Evolutionary conservation across 2,888 invertebrate genomes (phyloP), one percentile per base, ranked within the genome.

Genomic region (Ceramica pisi): DNA sequence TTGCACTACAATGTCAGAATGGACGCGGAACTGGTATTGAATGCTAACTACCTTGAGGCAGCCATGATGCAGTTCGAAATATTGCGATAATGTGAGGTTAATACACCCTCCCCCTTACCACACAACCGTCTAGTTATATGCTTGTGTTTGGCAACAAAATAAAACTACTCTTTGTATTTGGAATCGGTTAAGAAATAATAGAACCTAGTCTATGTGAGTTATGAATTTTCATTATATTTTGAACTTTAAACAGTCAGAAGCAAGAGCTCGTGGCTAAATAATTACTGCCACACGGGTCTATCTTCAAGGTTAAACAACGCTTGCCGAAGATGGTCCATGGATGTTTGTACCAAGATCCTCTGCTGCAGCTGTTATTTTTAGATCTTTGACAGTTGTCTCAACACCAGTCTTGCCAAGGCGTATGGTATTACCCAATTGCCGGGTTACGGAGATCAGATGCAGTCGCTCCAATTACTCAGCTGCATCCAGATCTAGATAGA

Each of bases 11-110:
- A 86, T 87, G 86, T 84, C 76, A 68, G 67, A 78, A 71, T 86
- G 69, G 83, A 84, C 81, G 78, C 90, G 90, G 90, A 89, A 89
- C 88, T 82, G 73, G 70, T 71, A 72, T 83, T 80, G 86, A 82
- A 83, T 83, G 75, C 67, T 71, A 80, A 78, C 75, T 84, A 83
- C 89, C 89, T 89, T 86, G 70, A 44, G 62, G 68, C 77, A 81
- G 67, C 84, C 82, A 80, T 84, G 81, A 80, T 81, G 82, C 81
- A 80, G 78, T 71, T 75, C 75, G 63, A 81, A 82, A 81, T 79
- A 83, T 80, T 79, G 70, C 80, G 72, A 72, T 82, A 84, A 85
- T 85, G 79, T 85, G 67, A 83, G 83, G 82, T 83, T 82, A 83
- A 75, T 77, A 73, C 60, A 65, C 78, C 81, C 63, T 59, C 64